A percentile compares a stretch with the other conserved stretches of the same genome.
Evolutionary conservation across 2,888 invertebrate genomes (phyloP).

Genomic region (Agapostemon virescens): DNA sequence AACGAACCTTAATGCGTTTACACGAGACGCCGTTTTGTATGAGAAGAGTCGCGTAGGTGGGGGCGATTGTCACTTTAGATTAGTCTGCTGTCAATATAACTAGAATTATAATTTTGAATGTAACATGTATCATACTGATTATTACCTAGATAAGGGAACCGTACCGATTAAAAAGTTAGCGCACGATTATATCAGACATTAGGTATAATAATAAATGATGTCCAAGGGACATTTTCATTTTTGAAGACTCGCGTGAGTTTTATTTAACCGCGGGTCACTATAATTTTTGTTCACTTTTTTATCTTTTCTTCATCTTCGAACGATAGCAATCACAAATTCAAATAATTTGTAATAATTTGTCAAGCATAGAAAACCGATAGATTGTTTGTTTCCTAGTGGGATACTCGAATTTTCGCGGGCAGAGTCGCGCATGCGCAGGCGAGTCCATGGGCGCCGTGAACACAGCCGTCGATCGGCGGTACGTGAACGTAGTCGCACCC

Average conservation of each 20-base stretch:
- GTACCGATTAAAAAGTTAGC: conserved; percentile 74
- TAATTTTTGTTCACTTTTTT: no score
- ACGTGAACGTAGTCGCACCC: conserved; percentile 32
- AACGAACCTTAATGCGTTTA: conserved; percentile 62
- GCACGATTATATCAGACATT: conserved; percentile 77
- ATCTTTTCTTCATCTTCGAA: no score
- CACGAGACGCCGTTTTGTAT: conserved; percentile 72
- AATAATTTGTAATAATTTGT: neutral
- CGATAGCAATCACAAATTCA: no score
- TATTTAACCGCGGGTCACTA: conserved; percentile 49
- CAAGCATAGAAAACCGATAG: neutral
- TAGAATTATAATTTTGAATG: conserved; percentile 73
- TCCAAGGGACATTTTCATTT: conserved; percentile 77
- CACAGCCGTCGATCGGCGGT: neutral
- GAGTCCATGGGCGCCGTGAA: conserved; percentile 31
- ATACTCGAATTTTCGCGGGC: conserved; percentile 19
- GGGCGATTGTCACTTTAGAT: conserved; percentile 67
- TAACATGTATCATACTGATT: conserved; percentile 78
- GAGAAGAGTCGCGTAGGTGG: conserved; percentile 54
- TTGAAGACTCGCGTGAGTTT: conserved; percentile 65
- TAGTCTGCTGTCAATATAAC: conserved; percentile 69
- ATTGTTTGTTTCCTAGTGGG: neutral
- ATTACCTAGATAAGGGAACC: conserved; percentile 74
- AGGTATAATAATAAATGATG: conserved; percentile 77
- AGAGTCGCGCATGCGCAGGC: conserved; percentile 26